phyloP scores from a whole-genome alignment of 2,888 invertebrate species.

The Polyommatus iphigenia region DNA sequence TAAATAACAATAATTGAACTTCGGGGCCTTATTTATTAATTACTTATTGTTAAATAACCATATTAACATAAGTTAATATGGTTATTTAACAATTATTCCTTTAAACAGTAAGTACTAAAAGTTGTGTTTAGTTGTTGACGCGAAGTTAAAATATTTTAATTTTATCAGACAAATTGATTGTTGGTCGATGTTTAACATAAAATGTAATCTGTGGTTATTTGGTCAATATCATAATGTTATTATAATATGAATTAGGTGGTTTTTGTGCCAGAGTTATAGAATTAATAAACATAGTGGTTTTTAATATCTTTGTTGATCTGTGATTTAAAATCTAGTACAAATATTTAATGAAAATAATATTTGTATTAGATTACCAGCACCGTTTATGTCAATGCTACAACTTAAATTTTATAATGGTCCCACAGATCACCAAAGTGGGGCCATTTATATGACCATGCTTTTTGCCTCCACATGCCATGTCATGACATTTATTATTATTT shows the following conservation, averaged over 20 bases:
- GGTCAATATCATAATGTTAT: not conserved
- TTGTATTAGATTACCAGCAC: not conserved
- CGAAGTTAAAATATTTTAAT: slow-evolving; percentile 9
- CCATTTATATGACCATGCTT: no score
- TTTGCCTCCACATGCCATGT: no score
- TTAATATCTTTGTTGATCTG: not conserved
- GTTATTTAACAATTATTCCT: no score
- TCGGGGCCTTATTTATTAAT: no score
- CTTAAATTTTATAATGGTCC: no score
- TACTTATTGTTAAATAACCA: no score
- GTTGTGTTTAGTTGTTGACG: not conserved
- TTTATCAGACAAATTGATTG: not conserved
- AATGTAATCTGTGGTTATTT: not conserved
- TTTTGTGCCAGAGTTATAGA: not conserved
- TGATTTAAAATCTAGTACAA: not conserved
- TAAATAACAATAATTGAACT: no score
- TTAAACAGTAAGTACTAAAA: not conserved
- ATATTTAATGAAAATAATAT: not conserved
- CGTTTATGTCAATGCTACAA: no score
- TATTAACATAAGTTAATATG: not conserved
- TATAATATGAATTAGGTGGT: not conserved
- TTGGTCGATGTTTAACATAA: not conserved
- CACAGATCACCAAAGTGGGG: no score
- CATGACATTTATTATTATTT: no score
- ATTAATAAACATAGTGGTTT: not conserved